Conservation (phyloP, 2,888 invertebrate species). For the Trichopria drosophilae region DNA sequence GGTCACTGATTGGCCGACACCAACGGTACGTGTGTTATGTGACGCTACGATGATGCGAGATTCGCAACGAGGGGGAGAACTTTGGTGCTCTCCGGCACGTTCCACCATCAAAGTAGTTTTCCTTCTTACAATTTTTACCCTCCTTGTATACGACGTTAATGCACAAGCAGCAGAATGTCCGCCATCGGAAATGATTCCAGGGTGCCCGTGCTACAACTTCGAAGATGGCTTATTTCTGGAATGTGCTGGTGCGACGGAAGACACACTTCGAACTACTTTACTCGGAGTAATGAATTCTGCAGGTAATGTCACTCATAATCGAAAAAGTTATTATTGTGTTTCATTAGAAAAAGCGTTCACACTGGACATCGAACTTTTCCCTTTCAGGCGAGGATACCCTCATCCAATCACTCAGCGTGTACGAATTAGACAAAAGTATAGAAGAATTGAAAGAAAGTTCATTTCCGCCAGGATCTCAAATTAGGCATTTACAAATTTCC, state of each 20-base stretch:
- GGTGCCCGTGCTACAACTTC: conserved; percentile 89
- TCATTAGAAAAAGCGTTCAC: conserved; percentile 7
- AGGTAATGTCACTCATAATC: conserved; percentile 41
- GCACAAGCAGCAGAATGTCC: conserved; percentile 52
- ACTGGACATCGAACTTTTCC: conserved; percentile 36
- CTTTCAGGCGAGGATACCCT: too few species aligned
- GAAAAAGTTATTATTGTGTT: neutral
- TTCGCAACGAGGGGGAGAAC: conserved; percentile 36
- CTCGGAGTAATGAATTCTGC: conserved; percentile 63
- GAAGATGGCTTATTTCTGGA: conserved; percentile 88
- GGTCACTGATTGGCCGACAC: conserved; percentile 4
- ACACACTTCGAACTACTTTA: conserved; percentile 73
- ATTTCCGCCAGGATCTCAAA: conserved; percentile 71
- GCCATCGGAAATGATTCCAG: conserved; percentile 60
- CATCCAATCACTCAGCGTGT: conserved; percentile 83
- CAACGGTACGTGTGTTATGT: conserved; percentile 36
- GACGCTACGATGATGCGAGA: conserved; percentile 48
- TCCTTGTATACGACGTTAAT: conserved; percentile 30
- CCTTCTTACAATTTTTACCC: conserved; percentile 38
- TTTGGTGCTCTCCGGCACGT: conserved; percentile 32
- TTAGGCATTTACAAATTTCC: conserved; percentile 76
- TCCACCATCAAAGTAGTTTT: conserved; percentile 38
- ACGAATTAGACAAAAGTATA: conserved; percentile 82
- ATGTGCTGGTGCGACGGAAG: conserved; percentile 80
- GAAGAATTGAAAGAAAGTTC: conserved; percentile 74